These are phyloP conservation scores for Amblyjoppa fuscipennis DNA, from an alignment of 2,888 invertebrate genomes.

Conservation along the genomic window DNA sequence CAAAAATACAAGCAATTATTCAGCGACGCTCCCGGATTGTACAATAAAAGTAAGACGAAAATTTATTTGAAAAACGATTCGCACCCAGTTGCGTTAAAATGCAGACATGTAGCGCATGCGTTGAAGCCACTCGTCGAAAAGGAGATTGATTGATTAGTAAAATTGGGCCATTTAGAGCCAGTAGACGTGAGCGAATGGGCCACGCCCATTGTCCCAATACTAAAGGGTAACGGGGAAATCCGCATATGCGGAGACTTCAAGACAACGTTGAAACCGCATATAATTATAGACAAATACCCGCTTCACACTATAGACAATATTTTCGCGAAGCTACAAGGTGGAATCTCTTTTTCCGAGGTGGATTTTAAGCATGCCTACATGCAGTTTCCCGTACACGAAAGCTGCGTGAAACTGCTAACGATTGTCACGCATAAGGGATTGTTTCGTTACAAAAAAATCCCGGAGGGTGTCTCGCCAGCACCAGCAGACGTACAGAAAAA, in stretches of 20 bases:
- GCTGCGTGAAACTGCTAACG: slow-evolving; percentile 43
- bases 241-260: slow-evolving; percentile 58
- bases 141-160: slow-evolving; percentile 1
- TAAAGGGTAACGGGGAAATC: slow-evolving; percentile 33
- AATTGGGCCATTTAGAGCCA: too few relatives aligned
- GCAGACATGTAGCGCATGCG: slow-evolving; percentile 52
- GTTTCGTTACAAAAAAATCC: slow-evolving; percentile 43
- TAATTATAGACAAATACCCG: slow-evolving; percentile 49
- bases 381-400: slow-evolving; percentile 62
- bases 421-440: slow-evolving; percentile 65
- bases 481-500: slow-evolving; percentile 77
- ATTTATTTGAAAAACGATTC: slow-evolving; percentile 60
- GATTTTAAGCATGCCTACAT: slow-evolving; percentile 58
- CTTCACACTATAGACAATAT: slow-evolving; percentile 60
- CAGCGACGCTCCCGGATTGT: slow-evolving; percentile 38
- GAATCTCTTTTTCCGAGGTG: slow-evolving; percentile 45
- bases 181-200: too few relatives aligned
- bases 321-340: slow-evolving; percentile 54
- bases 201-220: too few relatives aligned
- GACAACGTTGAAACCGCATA: slow-evolving; percentile 41
- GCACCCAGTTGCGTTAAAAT: slow-evolving; percentile 53
- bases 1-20: slow-evolving; percentile 43
- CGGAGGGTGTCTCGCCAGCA: slow-evolving; percentile 67
- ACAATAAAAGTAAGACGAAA: slow-evolving; percentile 53
- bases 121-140: slow-evolving; percentile 32